A percentile compares a stretch with the other conserved stretches of the same genome.
Conservation (phyloP, 2,888 invertebrate genomes). For the Dasypogon diadema region DNA sequence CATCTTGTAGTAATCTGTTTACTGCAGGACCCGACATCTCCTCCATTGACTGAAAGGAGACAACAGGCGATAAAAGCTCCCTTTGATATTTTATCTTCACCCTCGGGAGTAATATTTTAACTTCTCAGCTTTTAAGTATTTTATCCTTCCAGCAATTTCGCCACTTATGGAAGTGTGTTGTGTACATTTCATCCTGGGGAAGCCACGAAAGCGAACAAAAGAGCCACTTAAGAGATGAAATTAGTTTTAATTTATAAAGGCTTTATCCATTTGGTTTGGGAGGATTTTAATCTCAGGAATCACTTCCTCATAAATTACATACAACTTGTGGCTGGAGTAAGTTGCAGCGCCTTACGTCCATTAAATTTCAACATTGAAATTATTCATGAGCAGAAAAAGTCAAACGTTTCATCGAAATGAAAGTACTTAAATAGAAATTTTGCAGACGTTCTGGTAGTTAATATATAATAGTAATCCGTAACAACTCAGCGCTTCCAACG, state of each 20-base stretch:
- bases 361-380: background rate
- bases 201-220: slow-evolving; percentile 29
- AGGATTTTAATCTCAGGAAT: slow-evolving; percentile 36
- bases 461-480: too few relatives aligned
- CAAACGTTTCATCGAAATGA: too few relatives aligned
- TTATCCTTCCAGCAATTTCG: slow-evolving; percentile 40
- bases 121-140: slow-evolving; percentile 43
- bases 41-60: slow-evolving; percentile 5
- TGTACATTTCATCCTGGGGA: slow-evolving; percentile 9
- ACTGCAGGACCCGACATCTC: background rate
- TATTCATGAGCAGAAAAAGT: too few relatives aligned
- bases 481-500: too few relatives aligned
- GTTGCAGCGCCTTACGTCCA: slow-evolving; percentile 15
- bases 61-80: background rate
- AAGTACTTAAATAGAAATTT: too few relatives aligned
- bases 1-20: slow-evolving; percentile 36
- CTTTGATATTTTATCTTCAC: slow-evolving; percentile 37
- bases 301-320: slow-evolving; percentile 33
- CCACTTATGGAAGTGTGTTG: slow-evolving; percentile 39
- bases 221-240: slow-evolving; percentile 41
- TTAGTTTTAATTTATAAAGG: slow-evolving; percentile 43
- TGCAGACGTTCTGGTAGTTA: too few relatives aligned
- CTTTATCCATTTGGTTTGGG: slow-evolving; percentile 5
- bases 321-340: slow-evolving; percentile 5
- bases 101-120: slow-evolving; percentile 37